A percentile compares a stretch with the other conserved stretches of the same genome.
Evolutionary conservation across 2,888 invertebrate genomes (phyloP).

Genomic region (Rotaria macrura): DNA sequence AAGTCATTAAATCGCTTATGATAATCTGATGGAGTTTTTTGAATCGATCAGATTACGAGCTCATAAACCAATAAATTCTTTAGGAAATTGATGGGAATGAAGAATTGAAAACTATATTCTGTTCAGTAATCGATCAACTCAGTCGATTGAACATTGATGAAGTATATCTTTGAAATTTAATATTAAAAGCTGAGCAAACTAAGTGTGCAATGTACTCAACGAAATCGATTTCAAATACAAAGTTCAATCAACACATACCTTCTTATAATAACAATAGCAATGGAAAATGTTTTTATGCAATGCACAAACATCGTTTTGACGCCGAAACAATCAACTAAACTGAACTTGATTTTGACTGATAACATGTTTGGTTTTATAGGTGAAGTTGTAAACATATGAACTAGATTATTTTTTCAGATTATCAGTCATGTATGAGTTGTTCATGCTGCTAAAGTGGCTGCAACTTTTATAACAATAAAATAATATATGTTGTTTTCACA

Average conservation of each 20-base stretch:
- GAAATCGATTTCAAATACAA: not conserved
- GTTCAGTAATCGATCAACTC: not conserved
- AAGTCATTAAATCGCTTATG: too few species aligned
- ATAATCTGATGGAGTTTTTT: not conserved
- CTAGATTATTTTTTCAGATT: not conserved
- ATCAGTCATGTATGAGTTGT: not conserved
- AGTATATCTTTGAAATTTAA: not conserved
- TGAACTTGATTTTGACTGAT: not conserved
- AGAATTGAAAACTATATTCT: not conserved
- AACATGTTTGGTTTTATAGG: not conserved
- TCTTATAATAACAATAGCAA: not conserved
- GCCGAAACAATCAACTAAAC: not conserved
- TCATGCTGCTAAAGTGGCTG: not conserved
- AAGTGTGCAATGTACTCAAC: not conserved
- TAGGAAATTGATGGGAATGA: not conserved
- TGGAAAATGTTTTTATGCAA: not conserved
- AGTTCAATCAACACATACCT: not conserved
- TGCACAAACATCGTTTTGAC: not conserved
- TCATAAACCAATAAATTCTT: not conserved
- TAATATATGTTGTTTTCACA: not conserved
- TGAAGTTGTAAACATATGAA: not conserved
- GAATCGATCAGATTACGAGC: not conserved
- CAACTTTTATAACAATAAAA: not conserved
- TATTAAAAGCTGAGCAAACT: not conserved
- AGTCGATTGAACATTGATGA: conserved; percentile 1